phyloP scores from a whole-genome alignment of 2,113 vertebrate genomes.

The Argyrosomus japonicus region DNA sequence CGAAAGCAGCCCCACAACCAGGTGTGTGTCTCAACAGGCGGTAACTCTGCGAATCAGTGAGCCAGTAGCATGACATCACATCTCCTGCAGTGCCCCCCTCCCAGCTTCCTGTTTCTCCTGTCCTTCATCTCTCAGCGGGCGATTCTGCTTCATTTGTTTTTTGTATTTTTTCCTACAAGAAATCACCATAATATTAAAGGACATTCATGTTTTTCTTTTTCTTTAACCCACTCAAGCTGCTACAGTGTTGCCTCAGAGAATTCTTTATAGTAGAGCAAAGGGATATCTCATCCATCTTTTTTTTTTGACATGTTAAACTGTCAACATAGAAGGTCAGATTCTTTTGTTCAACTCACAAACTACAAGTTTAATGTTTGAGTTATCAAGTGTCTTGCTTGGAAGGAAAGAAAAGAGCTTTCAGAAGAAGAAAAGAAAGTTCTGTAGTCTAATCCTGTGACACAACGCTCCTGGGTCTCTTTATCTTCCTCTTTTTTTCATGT shows the following conservation, averaged over 20 bases:
- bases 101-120: slow-evolving; percentile 63
- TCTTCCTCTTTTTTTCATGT: background rate
- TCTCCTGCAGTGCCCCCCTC: slow-evolving; percentile 55
- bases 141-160: slow-evolving; percentile 58
- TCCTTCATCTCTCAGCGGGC: slow-evolving; percentile 69
- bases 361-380: slow-evolving; percentile 16
- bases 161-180: background rate
- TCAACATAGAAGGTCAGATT: slow-evolving; percentile 37
- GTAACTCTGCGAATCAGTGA: slow-evolving; percentile 53
- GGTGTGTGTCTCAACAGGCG: slow-evolving; percentile 66
- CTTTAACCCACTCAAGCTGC: slow-evolving; percentile 4
- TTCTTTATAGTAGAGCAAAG: slow-evolving; percentile 14
- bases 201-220: background rate
- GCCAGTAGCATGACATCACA: slow-evolving; percentile 49
- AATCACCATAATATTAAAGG: slow-evolving; percentile 16
- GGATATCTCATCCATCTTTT: slow-evolving; percentile 27
- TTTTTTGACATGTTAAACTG: slow-evolving; percentile 37
- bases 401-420: background rate
- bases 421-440: background rate
- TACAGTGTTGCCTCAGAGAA: slow-evolving; percentile 11
- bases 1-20: slow-evolving; percentile 49
- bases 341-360: slow-evolving; percentile 13
- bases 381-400: slow-evolving; percentile 11
- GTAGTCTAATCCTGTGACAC: slow-evolving; percentile 1
- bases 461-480: background rate